phyloP scores from a whole-genome alignment of 2,113 vertebrate genomes.

The Aspiorhynchus laticeps region DNA sequence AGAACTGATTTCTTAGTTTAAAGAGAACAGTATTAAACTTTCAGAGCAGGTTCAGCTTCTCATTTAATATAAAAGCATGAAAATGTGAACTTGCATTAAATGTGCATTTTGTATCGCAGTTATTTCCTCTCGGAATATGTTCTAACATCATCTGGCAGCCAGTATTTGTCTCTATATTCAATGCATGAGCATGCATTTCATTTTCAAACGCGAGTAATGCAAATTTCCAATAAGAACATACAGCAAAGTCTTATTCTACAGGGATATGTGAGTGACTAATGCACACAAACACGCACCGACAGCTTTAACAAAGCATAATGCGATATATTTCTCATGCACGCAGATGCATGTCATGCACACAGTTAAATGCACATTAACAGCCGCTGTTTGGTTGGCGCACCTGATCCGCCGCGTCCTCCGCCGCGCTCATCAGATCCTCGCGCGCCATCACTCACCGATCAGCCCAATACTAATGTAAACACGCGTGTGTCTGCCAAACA shows the following conservation, averaged over 20 bases:
- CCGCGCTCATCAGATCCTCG: constrained; percentile 79
- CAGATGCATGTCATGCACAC: background rate
- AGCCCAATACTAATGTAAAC: too few species aligned
- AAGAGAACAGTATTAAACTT: background rate
- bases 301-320: background rate
- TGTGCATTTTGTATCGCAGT: too few species aligned
- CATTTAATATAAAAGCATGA: background rate
- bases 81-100: background rate
- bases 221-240: background rate
- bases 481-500: constrained; percentile 60
- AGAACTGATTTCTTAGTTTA: too few species aligned
- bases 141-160: background rate
- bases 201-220: background rate
- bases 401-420: constrained; percentile 82
- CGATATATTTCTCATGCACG: background rate
- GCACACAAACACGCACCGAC: background rate
- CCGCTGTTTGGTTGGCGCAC: constrained; percentile 50
- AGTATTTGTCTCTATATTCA: background rate
- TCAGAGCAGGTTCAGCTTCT: background rate
- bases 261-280: background rate
- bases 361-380: too few species aligned
- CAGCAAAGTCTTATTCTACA: background rate
- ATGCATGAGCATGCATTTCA: background rate
- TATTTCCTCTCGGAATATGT: background rate
- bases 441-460: constrained; percentile 70